These are phyloP conservation scores for Tinamus major DNA, from an alignment of 2,797 vertebrate species.

Conservation along the genomic window DNA sequence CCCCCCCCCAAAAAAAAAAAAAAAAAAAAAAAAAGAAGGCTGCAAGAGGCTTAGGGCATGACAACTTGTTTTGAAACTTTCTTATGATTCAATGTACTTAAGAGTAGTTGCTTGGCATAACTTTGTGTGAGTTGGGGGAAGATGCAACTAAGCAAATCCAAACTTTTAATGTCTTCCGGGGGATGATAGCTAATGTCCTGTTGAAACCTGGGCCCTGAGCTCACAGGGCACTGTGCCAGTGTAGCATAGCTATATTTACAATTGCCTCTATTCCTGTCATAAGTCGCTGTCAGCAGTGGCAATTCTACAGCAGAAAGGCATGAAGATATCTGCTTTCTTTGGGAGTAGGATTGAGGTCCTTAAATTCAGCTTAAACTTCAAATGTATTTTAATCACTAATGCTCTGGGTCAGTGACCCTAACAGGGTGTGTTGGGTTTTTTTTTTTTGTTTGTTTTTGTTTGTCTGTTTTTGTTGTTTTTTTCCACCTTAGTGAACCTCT, in stretches of 20 bases:
- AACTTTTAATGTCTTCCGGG: conserved; percentile 6
- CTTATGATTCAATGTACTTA: not conserved
- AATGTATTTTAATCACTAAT: conserved; percentile 69
- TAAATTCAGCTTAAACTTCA: conserved; percentile 68
- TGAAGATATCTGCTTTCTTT: conserved; percentile 54
- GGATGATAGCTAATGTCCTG: conserved; percentile 5
- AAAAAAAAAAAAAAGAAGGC: not conserved
- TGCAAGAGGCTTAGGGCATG: not conserved
- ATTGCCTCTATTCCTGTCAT: not conserved
- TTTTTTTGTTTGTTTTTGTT: too few relatives aligned
- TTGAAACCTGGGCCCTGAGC: conserved; percentile 23
- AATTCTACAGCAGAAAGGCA: not conserved
- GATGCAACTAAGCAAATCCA: conserved; percentile 8
- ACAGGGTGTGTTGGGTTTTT: conserved; percentile 43
- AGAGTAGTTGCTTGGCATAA: not conserved
- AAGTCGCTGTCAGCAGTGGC: not conserved
- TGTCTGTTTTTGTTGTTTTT: too few relatives aligned
- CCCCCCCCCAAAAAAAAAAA: too few relatives aligned
- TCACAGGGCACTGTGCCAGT: not conserved
- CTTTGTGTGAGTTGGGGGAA: conserved; percentile 15
- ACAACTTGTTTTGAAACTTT: not conserved
- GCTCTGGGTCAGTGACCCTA: conserved; percentile 57
- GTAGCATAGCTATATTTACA: not conserved
- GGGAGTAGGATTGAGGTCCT: not conserved
- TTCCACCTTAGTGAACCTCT: conserved; percentile 33